A percentile compares a stretch with the other conserved stretches of the same genome.
phyloP scores from a whole-genome alignment of 92 coral and sea anemone genomes.

The Zoanthus sociatus region DNA sequence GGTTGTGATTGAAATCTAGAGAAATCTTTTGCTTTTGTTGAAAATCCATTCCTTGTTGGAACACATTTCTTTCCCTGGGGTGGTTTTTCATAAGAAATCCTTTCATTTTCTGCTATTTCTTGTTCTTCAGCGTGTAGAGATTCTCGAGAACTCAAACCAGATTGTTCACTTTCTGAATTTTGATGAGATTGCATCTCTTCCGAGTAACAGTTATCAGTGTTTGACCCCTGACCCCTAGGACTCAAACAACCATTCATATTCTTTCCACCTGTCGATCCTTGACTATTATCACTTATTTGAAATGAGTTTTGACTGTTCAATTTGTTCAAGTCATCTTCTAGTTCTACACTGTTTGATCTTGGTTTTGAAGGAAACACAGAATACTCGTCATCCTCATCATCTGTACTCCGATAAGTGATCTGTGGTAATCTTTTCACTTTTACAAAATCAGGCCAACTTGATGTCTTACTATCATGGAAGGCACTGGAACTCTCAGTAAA shows the following conservation, averaged over 20 bases:
- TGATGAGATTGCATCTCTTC: neutral
- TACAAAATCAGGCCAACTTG: slow-evolving; percentile 44
- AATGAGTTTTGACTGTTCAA: neutral
- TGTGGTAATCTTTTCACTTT: slow-evolving; percentile 34
- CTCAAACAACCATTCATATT: neutral
- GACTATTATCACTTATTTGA: neutral
- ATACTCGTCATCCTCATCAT: slow-evolving; percentile 44
- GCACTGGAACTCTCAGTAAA: slow-evolving; percentile 10
- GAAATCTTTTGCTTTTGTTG: slow-evolving; percentile 27
- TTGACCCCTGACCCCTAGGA: slow-evolving; percentile 25
- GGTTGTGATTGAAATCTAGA: slow-evolving; percentile 48
- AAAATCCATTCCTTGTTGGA: slow-evolving; percentile 48
- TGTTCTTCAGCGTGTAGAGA: neutral
- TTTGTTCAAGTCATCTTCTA: slow-evolving; percentile 28
- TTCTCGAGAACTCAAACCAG: slow-evolving; percentile 30
- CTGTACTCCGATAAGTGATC: slow-evolving; percentile 33
- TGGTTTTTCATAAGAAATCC: neutral
- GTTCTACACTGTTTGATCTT: slow-evolving; percentile 33
- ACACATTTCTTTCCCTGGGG: slow-evolving; percentile 37
- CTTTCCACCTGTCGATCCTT: neutral
- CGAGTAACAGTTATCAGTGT: neutral
- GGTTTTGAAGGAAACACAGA: slow-evolving; percentile 27
- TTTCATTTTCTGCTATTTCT: neutral
- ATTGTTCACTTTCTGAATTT: neutral
- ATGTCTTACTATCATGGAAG: slow-evolving; percentile 38